A percentile compares a stretch with the other conserved stretches of the same genome.
Evolutionary conservation across 2,113 vertebrate genomes (phyloP).

Genomic region (Antechinus stuartii): DNA sequence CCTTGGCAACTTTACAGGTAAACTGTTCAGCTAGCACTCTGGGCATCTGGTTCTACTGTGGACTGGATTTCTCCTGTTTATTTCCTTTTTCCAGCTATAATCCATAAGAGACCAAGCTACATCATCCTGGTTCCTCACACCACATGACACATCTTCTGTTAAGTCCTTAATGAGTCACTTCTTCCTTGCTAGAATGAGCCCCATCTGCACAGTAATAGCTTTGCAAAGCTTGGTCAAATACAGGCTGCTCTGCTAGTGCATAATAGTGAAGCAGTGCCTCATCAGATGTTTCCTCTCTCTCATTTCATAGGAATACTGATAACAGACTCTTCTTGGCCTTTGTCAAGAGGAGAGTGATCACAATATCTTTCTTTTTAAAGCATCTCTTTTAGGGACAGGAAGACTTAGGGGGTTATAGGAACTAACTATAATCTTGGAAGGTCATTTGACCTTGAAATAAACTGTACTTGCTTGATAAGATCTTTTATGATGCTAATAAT

Average conservation of each 20-base stretch:
- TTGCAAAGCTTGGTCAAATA: background rate
- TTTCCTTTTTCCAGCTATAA: slow-evolving; percentile 32
- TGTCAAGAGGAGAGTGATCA: background rate
- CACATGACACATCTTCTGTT: background rate
- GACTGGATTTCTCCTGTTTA: slow-evolving; percentile 2
- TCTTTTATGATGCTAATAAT: background rate
- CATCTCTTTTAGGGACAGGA: background rate
- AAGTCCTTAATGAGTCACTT: slow-evolving; percentile 6
- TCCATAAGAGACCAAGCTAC: background rate
- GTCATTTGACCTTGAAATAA: background rate
- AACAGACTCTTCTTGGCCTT: background rate
- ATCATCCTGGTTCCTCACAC: background rate
- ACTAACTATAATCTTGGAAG: background rate
- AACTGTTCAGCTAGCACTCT: slow-evolving; percentile 22
- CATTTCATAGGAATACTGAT: slow-evolving; percentile 21
- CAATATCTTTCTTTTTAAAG: slow-evolving; percentile 13
- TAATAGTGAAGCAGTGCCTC: slow-evolving; percentile 21
- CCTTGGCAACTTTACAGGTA: slow-evolving; percentile 60
- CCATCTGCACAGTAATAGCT: slow-evolving; percentile 30
- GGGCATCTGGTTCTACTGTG: slow-evolving; percentile 23
- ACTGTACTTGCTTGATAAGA: background rate
- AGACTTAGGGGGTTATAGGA: background rate
- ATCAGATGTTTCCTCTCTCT: slow-evolving; percentile 19
- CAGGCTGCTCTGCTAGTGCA: background rate
- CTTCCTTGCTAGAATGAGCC: slow-evolving; percentile 22